Base-by-base conservation (phyloP, 2,888 invertebrate species). In the Tridacna crocea region DNA sequence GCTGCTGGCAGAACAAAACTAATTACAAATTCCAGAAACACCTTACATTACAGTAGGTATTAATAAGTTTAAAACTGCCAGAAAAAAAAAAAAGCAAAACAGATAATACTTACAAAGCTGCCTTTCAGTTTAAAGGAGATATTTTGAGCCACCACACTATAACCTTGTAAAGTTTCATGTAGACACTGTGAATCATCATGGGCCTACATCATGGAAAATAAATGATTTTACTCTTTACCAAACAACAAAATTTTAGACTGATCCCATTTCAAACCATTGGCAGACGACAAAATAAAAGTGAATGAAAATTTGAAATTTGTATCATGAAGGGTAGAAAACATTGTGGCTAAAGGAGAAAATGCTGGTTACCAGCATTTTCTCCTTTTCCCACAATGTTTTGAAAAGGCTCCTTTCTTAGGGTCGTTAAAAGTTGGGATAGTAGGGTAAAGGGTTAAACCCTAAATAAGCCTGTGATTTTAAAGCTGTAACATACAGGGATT, bases 111-210 rank as follows among this genome's bases (percentile, higher is more conserved):
- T 88, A 93, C 93, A 89, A 91, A 90, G 26, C 77, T 88, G 22
- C 94, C 93, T 75, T 88, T 86, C 13, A 94, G 88, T 48, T 85
- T 85, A 73, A 94, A 90, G 1, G 89, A 89, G 24, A 92, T 85
- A 79, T 88, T 89, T 84, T 94, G 93, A 58, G 88, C 82, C 19
- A 75, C 75, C 11, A 93, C 93, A n/a, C 78, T 85, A 80, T 93
- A 94, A n/a, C 85, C 70, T 13, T 92, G 92, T 26, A 94, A 85
- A n/a, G 74, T 68, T 36, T 94, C 94, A 72, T 93, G 89, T 26
- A 94, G 91, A 81, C 94, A 94, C 58, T 85, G 19, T 0, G 94
- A 93, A 81, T 93, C 92, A 74, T 92, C 91, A 65, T 72, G 72
- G 66, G 89, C 91, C 92, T 90, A 90, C 83, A 84, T 79, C 0